These are phyloP conservation scores for Artibeus lituratus DNA, from an alignment of 2,797 vertebrate species.

Conservation along the genomic window DNA sequence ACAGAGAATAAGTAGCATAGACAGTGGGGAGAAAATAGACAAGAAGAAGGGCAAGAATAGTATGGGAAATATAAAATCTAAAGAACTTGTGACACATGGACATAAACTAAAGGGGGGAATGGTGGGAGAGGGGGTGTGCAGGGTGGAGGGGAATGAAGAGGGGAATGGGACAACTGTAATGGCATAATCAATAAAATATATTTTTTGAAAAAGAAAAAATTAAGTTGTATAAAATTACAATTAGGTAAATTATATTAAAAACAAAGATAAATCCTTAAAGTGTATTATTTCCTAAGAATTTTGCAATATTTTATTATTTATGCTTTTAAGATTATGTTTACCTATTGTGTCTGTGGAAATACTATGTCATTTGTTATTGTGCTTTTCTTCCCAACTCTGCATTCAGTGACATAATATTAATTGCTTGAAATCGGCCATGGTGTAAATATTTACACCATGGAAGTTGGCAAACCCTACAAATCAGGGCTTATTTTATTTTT, in stretches of 20 bases:
- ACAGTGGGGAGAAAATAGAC: too few species aligned
- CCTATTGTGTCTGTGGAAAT: not conserved
- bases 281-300: not conserved
- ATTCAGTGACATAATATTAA: not conserved
- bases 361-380: not conserved
- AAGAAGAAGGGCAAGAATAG: too few species aligned
- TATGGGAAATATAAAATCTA: too few species aligned
- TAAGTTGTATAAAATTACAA: not conserved
- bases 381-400: not conserved
- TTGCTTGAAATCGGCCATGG: not conserved
- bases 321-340: not conserved
- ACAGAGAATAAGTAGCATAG: too few species aligned
- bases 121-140: too few species aligned
- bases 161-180: too few species aligned
- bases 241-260: not conserved
- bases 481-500: not conserved
- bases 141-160: too few species aligned
- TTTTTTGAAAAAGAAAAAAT: too few species aligned
- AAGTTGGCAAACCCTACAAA: not conserved
- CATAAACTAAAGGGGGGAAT: too few species aligned
- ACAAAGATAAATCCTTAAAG: slow-evolving; percentile 15
- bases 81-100: too few species aligned
- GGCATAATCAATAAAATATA: too few species aligned
- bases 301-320: not conserved
- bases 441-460: not conserved